Conservation (phyloP, 1,140 invertebrate genomes). For the Procambarus clarkii region DNA sequence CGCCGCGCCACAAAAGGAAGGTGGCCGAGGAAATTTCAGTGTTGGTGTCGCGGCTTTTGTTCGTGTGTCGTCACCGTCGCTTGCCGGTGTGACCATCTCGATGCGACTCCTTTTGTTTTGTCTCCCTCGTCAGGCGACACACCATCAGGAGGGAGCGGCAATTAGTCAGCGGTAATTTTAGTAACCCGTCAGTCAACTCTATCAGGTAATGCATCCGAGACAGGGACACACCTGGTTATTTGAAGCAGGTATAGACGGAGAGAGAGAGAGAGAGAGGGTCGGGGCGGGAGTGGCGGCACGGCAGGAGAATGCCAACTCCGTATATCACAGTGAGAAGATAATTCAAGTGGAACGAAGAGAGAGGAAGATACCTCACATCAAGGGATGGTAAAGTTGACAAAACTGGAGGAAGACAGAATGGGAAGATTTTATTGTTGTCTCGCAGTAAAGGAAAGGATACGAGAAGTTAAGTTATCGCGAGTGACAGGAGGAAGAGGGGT, state of each 20-base stretch:
- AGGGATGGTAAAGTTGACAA: no score
- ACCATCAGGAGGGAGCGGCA: neutral
- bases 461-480: no score
- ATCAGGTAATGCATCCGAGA: neutral
- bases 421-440: no score
- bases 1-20: neutral
- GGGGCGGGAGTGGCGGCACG: neutral
- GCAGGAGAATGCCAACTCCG: neutral
- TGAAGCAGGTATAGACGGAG: neutral
- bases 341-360: neutral
- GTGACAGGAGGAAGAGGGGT: no score
- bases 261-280: neutral
- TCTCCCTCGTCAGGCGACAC: neutral
- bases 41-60: neutral
- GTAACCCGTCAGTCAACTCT: conserved; percentile 18
- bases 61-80: neutral
- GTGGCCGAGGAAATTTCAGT: neutral
- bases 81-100: conserved; percentile 4
- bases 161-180: conserved; percentile 7
- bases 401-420: no score
- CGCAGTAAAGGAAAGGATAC: no score
- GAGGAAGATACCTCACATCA: no score
- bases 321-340: neutral
- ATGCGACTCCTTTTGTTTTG: neutral
- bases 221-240: neutral